Conservation (phyloP, 23 tunicate species). For the Diplosoma virens region DNA sequence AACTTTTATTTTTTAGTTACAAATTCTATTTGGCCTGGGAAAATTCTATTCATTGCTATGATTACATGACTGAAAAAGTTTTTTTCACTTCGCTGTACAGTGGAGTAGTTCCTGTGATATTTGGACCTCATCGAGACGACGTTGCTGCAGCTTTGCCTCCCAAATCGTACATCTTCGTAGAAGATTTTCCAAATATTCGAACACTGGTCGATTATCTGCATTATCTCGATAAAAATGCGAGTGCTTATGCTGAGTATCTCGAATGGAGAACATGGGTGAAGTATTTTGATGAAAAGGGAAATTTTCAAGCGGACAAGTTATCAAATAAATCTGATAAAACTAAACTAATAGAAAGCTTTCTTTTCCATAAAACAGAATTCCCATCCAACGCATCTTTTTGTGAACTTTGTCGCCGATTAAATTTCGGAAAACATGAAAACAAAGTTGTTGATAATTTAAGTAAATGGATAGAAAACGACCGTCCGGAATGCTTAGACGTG, state of each 20-base stretch:
- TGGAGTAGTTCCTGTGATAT: conserved; percentile 32
- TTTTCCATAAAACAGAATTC: no score
- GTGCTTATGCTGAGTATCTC: conserved; percentile 35
- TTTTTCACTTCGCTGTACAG: conserved; percentile 32
- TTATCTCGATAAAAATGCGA: conserved; percentile 12
- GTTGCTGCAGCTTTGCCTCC: conserved; percentile 22
- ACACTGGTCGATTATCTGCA: conserved; percentile 15
- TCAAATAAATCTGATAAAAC: no score
- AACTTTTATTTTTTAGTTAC: conserved; percentile 43
- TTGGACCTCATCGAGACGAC: conserved; percentile 26
- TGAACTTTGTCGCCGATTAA: no score
- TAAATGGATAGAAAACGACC: no score
- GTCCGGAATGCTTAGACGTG: no score
- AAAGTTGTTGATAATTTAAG: no score
- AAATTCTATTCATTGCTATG: conserved; percentile 29
- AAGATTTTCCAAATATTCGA: neutral
- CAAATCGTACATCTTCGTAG: conserved; percentile 28
- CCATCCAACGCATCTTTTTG: no score
- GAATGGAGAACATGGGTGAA: conserved; percentile 35
- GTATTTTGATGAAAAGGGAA: conserved; percentile 10
- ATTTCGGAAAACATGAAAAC: no score
- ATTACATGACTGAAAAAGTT: conserved; percentile 23
- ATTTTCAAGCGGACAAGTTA: neutral
- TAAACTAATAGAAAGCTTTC: no score
- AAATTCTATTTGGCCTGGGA: conserved; percentile 35